Evolutionary conservation across 2,113 vertebrate species (phyloP).

Genomic region (Aix galericulata): DNA sequence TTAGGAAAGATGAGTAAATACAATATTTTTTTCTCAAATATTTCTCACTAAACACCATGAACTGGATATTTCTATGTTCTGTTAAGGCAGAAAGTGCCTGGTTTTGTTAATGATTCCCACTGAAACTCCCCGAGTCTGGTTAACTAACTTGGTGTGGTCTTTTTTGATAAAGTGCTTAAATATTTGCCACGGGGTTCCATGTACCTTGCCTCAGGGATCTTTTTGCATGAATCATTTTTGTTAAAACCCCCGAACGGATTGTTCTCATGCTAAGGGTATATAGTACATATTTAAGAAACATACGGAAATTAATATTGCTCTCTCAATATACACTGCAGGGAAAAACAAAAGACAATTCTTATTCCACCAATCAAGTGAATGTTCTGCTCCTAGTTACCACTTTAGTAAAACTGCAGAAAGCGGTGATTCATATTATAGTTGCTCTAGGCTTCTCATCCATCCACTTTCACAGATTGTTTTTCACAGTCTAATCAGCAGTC

Average conservation of each 20-base stretch:
- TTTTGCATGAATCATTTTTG: not conserved
- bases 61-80: not conserved
- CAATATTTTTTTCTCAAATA: not conserved
- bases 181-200: not conserved
- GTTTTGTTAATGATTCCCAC: not conserved
- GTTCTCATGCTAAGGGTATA: slow-evolving; percentile 33
- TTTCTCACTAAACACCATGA: not conserved
- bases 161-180: not conserved
- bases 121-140: not conserved
- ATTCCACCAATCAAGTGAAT: slow-evolving; percentile 46
- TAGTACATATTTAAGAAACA: slow-evolving; percentile 61
- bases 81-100: not conserved
- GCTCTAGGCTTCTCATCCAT: slow-evolving; percentile 25
- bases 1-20: not conserved
- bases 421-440: not conserved
- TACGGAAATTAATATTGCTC: slow-evolving; percentile 16
- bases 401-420: slow-evolving; percentile 31
- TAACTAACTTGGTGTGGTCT: not conserved
- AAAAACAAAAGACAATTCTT: not conserved
- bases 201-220: not conserved
- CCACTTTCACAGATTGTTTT: not conserved
- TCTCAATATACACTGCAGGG: not conserved
- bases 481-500: slow-evolving; percentile 26
- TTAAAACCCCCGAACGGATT: not conserved
- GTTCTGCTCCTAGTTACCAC: not conserved